Base-by-base conservation (phyloP, 1,140 invertebrate genomes). In the Brachionus rotundiformis region DNA sequence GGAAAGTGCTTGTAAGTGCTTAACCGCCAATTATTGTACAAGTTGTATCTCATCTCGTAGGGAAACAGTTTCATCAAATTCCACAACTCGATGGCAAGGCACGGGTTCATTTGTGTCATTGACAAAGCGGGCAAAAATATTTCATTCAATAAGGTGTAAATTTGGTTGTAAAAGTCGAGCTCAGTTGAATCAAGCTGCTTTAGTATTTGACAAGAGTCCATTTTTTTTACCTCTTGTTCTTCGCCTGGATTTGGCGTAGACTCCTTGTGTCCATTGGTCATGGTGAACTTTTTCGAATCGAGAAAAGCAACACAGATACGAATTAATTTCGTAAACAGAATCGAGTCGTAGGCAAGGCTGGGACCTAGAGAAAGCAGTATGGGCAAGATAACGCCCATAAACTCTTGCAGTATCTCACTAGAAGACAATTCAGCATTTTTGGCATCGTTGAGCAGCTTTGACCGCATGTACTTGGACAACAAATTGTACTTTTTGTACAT, bases 11-110 rank as follows among this genome's bases (percentile, higher is more conserved):
- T 89, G 81, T 93, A 93, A 2, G 93, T 93, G 61, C 94, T 93
- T 85, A 94, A 94, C 86, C 98, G 98, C 96, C 96, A 98, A 68
- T 94, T 91, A 1, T 92, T 92, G 87, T 98, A 98, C 33, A 98
- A 88, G 83, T 93, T 92, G 86, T 96, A 98, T 81, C 94, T 91
- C 83, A 75, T 92, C 85, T 96, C 92, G 89, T 99, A 98, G 1
- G 95, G 93, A 88, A 94, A 96, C 41, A 93, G 89, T 85, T 94
- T 95, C 0, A 99, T 86, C 65, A 98, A 91, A 49, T 91, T 92
- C 94, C 97, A 99, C 41, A 99, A 90, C 87, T 98, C 95, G 88
- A 98, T 95, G 25, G 95, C 93, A 85, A 98, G 92, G 84, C 94
- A 95, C 86, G 95, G 97, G 87, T 98, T 98, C 83, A 93, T 93